Evolutionary conservation across 1,140 invertebrate species (phyloP), one percentile per base, ranked within the genome.

Genomic region (Heliconius nattereri): DNA sequence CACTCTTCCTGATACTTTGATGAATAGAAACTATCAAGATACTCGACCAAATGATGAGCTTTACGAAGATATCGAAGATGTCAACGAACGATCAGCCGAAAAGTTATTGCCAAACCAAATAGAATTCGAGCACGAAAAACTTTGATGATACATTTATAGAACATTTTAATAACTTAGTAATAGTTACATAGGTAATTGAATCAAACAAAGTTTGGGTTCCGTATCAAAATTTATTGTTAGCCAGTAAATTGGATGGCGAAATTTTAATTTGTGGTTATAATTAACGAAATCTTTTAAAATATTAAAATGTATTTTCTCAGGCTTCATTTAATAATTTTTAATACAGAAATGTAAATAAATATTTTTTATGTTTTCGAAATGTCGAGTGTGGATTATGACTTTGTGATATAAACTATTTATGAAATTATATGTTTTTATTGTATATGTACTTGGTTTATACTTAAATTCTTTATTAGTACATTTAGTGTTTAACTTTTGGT

Each of bases 1-100:
- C 71, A 91, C 88, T 1, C 85, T 86, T 1, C 84, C 88, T 0
- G 80, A 86, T 57, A 90, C 87, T 3, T 71, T 90, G 16, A 78
- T 84, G n/a, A 70, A 78, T 16, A 76, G 76, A 70, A 75, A 45
- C 2, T 37, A 73, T n/a, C 49, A 26, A n/a, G 76, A 74, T 3
- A 5, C 23, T 29, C 16, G 71, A 71, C 7, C n/a, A 57, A 35
- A 32, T 35, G n/a, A 32, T 6, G 23, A 73, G 6, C 49, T 73
- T 37, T 26, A 19, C 19, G 37, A 78, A 13, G 75, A 85, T 29
- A 75, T 73, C 29, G 76, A 82, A 20, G 57, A 78, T 23, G 57
- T 71, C 8, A 73, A 73, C 52, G 76, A 85, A 73, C 72, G 76
- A 23, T 60, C 52, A 5, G 71, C 83, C 19, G 77, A 83, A 71